phyloP scores from a whole-genome alignment of 2,113 vertebrate genomes.

The Psilopsiagon aurifrons region DNA sequence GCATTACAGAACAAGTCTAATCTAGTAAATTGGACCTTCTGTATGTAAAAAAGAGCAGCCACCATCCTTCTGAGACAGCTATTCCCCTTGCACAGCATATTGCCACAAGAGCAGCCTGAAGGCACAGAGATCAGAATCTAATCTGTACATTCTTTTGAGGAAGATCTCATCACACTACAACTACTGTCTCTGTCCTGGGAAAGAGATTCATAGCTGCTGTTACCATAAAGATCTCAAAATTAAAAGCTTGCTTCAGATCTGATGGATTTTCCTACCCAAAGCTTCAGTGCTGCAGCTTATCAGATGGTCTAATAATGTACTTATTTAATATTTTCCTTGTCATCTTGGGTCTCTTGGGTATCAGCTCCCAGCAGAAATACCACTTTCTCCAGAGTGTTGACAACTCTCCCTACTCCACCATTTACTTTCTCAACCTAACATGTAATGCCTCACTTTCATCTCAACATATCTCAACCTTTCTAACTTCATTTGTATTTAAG shows the following conservation, averaged over 20 bases:
- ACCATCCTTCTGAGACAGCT: neutral
- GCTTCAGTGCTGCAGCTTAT: neutral
- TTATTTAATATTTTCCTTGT: neutral
- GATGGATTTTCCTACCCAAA: neutral
- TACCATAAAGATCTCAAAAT: neutral
- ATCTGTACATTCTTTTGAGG: neutral
- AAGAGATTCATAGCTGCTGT: neutral
- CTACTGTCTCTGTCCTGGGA: neutral
- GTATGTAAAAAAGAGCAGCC: neutral
- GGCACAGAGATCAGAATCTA: neutral
- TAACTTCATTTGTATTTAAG: neutral
- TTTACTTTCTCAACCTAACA: neutral
- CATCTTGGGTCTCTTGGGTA: neutral
- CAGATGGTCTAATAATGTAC: neutral
- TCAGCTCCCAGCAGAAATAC: neutral
- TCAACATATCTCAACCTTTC: neutral
- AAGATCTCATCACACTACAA: neutral
- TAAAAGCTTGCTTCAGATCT: neutral
- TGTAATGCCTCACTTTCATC: fast-evolving
- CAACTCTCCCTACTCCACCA: neutral
- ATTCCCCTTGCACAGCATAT: neutral
- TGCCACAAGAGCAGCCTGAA: neutral
- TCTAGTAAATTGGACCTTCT: neutral
- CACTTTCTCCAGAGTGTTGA: neutral
- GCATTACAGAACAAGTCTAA: neutral